Conservation (phyloP, 2,113 vertebrate genomes). For the Bufo gargarizans region DNA sequence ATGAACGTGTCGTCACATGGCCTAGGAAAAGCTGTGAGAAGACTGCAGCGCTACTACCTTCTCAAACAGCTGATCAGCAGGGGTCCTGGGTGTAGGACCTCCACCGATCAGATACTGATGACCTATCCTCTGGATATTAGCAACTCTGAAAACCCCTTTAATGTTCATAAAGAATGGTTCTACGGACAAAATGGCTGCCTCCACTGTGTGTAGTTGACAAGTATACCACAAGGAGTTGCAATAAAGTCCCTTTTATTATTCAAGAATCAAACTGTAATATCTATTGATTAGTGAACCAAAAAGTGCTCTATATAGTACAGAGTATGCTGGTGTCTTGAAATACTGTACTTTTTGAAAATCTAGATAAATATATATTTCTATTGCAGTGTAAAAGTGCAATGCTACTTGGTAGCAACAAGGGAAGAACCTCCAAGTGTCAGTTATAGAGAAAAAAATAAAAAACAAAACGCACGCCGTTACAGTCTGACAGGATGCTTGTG, state of each 20-base stretch:
- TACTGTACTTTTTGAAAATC: conserved; percentile 46
- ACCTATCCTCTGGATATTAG: no score
- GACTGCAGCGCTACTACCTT: no score
- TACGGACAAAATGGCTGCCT: background rate
- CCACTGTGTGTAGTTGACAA: background rate
- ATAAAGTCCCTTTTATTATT: conserved; percentile 40
- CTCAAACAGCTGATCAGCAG: no score
- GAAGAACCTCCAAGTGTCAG: conserved; percentile 30
- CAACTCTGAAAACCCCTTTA: background rate
- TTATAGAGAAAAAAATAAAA: background rate
- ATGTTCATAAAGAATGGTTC: background rate
- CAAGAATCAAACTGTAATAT: background rate
- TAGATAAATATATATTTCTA: conserved; percentile 31
- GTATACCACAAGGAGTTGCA: background rate
- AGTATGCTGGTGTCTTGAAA: conserved; percentile 51
- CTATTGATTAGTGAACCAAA: conserved; percentile 19
- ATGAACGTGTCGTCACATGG: no score
- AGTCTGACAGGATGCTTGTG: background rate
- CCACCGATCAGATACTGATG: no score
- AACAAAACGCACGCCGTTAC: background rate
- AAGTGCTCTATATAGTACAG: conserved; percentile 33
- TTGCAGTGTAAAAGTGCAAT: conserved; percentile 50
- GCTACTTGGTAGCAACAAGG: conserved; percentile 55
- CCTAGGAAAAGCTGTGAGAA: no score
- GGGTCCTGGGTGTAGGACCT: no score